phyloP scores from a whole-genome alignment of 2,113 vertebrate species.

The Vimba vimba region DNA sequence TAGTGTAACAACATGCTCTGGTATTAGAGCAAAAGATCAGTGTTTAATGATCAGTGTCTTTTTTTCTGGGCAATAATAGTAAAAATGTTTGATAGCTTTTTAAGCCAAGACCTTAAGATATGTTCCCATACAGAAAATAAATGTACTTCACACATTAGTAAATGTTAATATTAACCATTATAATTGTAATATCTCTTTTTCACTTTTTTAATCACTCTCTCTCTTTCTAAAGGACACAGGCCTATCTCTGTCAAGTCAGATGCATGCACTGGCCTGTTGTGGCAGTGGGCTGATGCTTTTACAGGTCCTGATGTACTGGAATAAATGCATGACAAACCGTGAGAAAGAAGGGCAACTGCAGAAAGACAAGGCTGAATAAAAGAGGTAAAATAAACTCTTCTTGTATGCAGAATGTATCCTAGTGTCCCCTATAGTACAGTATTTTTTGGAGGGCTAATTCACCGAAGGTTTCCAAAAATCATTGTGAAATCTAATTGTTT shows the following conservation, averaged over 20 bases:
- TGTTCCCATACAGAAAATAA: no score
- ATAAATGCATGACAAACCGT: conserved; percentile 30
- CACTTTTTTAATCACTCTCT: neutral
- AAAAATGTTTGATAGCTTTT: neutral
- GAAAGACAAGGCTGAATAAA: conserved; percentile 60
- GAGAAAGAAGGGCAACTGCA: conserved; percentile 53
- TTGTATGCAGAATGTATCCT: neutral
- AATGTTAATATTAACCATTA: neutral
- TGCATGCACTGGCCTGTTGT: conserved; percentile 71
- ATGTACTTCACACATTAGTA: no score
- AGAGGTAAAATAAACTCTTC: neutral
- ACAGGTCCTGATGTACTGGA: conserved; percentile 80
- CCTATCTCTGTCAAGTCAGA: conserved; percentile 70
- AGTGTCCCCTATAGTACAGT: neutral
- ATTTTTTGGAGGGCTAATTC: neutral
- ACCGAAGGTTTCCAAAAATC: neutral
- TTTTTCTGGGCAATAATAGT: neutral
- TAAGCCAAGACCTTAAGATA: neutral
- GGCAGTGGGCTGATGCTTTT: conserved; percentile 77
- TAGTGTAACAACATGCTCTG: neutral
- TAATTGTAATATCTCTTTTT: neutral
- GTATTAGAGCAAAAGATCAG: neutral
- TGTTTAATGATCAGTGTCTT: neutral
- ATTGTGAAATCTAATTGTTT: neutral
- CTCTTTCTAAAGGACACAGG: conserved; percentile 73